A percentile compares a stretch with the other conserved stretches of the same genome.
Evolutionary conservation across 2,113 vertebrate species (phyloP).

Genomic region (Marmota monax): DNA sequence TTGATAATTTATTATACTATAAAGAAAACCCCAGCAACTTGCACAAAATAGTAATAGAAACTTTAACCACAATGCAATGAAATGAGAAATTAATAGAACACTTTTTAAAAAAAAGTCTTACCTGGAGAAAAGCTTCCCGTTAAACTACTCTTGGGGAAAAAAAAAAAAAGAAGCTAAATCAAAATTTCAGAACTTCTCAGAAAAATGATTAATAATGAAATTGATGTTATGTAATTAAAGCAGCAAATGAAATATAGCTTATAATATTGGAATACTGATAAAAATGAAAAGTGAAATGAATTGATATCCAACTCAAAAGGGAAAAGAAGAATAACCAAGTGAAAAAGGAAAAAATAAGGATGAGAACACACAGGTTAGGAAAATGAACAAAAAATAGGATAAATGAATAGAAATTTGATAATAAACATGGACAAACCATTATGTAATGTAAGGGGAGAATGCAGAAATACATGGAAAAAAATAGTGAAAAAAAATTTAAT

Average conservation of each 20-base stretch:
- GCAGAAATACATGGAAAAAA: background rate
- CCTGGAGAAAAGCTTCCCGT: background rate
- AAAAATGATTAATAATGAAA: background rate
- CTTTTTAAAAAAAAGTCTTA: background rate
- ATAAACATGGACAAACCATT: background rate
- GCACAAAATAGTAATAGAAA: background rate
- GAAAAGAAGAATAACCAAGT: too few species aligned
- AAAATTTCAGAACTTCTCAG: background rate
- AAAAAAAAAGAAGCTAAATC: background rate
- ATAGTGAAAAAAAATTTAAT: background rate
- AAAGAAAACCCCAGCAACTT: background rate
- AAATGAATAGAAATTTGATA: slow-evolving; percentile 9
- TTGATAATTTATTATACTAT: background rate
- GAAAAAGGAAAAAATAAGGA: background rate
- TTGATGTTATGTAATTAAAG: background rate
- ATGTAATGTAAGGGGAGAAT: background rate
- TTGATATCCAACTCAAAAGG: background rate
- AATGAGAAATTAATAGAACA: background rate
- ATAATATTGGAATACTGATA: background rate
- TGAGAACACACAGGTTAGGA: background rate
- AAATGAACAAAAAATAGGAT: background rate
- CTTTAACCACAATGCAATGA: background rate
- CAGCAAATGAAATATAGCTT: background rate
- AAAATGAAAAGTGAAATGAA: background rate
- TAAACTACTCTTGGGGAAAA: background rate